phyloP scores from a whole-genome alignment of 2,888 invertebrate species.

The Drosophila cyrtoloma region DNA sequence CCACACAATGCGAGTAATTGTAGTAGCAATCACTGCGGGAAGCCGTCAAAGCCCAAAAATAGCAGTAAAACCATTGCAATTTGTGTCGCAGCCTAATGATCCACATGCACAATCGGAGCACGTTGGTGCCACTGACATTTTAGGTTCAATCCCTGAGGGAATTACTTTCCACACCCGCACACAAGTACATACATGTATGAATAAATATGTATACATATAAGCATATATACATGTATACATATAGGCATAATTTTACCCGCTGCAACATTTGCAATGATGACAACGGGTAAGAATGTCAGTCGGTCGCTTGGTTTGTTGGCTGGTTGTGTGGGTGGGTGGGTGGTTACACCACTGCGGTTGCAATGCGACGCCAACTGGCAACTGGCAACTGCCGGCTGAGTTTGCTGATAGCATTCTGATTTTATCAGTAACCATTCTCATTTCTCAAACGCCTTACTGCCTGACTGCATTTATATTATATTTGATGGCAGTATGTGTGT shows the following conservation, averaged over 20 bases:
- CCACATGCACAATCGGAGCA: conserved; percentile 66
- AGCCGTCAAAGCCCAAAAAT: conserved; percentile 27
- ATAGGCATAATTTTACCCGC: conserved; percentile 69
- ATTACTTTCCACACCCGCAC: conserved; percentile 39
- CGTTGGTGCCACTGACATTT: conserved; percentile 76
- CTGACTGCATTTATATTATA: conserved; percentile 58
- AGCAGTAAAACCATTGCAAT: conserved; percentile 43
- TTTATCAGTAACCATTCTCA: conserved; percentile 81
- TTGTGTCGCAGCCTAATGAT: conserved; percentile 70
- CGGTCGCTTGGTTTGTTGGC: conserved; percentile 20
- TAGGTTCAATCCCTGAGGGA: conserved; percentile 78
- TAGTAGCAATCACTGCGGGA: conserved; percentile 52
- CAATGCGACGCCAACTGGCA: conserved; percentile 67
- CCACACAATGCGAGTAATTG: background rate
- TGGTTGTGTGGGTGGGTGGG: conserved; percentile 2
- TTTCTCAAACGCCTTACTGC: conserved; percentile 63
- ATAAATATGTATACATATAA: conserved; percentile 5
- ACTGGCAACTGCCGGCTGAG: conserved; percentile 58
- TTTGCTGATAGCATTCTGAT: conserved; percentile 74
- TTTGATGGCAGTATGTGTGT: conserved; percentile 22
- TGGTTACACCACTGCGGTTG: conserved; percentile 55
- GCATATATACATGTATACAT: conserved; percentile 8
- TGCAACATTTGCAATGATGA: conserved; percentile 78
- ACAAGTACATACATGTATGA: conserved; percentile 9
- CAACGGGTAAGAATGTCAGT: conserved; percentile 63